Base-by-base conservation (phyloP, 2,888 invertebrate genomes). In the Teinopalpus imperialis region DNA sequence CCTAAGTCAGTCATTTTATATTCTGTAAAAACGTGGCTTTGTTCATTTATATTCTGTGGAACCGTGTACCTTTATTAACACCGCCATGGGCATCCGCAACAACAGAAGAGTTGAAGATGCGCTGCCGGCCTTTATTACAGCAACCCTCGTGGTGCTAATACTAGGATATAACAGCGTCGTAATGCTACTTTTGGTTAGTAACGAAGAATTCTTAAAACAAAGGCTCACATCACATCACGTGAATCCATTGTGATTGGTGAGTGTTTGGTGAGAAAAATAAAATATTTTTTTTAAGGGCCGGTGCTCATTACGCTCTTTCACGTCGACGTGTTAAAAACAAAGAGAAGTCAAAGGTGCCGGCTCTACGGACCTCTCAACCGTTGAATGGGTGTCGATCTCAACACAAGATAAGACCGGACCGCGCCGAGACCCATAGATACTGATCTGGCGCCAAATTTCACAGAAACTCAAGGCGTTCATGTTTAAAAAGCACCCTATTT, bases 361-460 rank as follows among this genome's bases (percentile, higher is more conserved):
- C 72, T 51, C 47, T 50, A 54, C 47, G 41, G 61, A 52, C 54
- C 61, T 60, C 63, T 63, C 57, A 55, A 49, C 57, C 60, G 57
- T 59, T 71, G 69, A 75, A 79, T 77, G 70, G 69, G 69, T 76
- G 75, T 80, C 69, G 79, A 85, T 79, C 74, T 66, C 59, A 60
- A 63, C 65, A 63, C 66, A 62, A 68, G 81, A 82, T 85, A 83
- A 74, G 54, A 49, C 60, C 55, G 52, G 52, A 52, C 58, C 54
- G 55, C 44, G 53, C 59, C 59, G 43, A 46, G 48, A 41, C 31
- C 52, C 59, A 47, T 54, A 61, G 83, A 82, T 85, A 76, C 56
- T 35, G 57, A 81, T 83, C 85, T 76, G 81, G 81, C 81, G 81
- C 85, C 83, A 81, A 85, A 83, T 79, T 81, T 85, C 80, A 85